Percentiles rank a stretch among this genome's conserved stretches.
Conservation (phyloP, 2,888 invertebrate genomes). For the Seira ritae region DNA sequence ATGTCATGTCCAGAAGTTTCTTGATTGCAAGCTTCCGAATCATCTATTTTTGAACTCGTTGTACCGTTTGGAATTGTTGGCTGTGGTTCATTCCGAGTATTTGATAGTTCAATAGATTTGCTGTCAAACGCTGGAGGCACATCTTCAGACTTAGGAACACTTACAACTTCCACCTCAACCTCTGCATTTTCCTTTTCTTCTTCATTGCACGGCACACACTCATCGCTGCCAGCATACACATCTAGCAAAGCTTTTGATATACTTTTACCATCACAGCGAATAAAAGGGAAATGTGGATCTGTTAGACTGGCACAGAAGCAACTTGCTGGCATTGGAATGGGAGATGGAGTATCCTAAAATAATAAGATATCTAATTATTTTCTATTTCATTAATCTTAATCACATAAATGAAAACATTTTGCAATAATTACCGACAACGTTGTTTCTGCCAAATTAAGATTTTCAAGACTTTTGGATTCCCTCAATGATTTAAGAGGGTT, state of each 20-base stretch:
- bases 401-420: slow-evolving; percentile 5
- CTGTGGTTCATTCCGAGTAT: too few species aligned
- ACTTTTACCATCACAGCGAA: slow-evolving; percentile 84
- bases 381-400: not conserved
- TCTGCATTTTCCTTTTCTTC: slow-evolving; percentile 49
- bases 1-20: too few species aligned
- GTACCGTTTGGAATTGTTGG: too few species aligned
- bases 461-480: slow-evolving; percentile 61
- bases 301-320: slow-evolving; percentile 76
- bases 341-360: slow-evolving; percentile 35
- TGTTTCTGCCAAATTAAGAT: slow-evolving; percentile 39
- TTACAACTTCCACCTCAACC: slow-evolving; percentile 28
- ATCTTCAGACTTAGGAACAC: not conserved
- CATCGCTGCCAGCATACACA: slow-evolving; percentile 54
- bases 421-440: slow-evolving; percentile 18
- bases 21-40: too few species aligned
- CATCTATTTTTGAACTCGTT: too few species aligned
- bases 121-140: too few species aligned
- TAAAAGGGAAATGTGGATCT: slow-evolving; percentile 87
- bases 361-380: too few species aligned
- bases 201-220: slow-evolving; percentile 34
- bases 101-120: too few species aligned
- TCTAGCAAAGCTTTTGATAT: slow-evolving; percentile 85
- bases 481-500: slow-evolving; percentile 55
- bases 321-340: slow-evolving; percentile 10